A percentile compares a stretch with the other conserved stretches of the same genome.
Evolutionary conservation across 64 coral and sea anemone genomes (phyloP).

Genomic region (Dendrophyllia cribrosa): DNA sequence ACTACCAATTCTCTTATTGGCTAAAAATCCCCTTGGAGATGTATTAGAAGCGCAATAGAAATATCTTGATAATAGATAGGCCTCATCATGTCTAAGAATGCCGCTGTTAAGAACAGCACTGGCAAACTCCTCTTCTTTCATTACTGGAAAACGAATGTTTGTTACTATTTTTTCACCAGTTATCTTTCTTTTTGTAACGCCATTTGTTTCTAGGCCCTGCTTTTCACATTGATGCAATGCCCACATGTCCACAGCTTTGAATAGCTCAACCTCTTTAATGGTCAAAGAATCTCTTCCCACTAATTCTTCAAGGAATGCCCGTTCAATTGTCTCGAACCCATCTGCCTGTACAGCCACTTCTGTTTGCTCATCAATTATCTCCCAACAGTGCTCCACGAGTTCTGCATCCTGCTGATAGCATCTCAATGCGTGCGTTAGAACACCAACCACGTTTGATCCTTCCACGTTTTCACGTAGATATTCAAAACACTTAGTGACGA

Average conservation of each 20-base stretch:
- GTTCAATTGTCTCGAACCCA: constrained; percentile 18
- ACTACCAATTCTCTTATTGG: no score
- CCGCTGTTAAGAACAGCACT: constrained; percentile 5
- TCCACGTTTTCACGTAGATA: constrained; percentile 27
- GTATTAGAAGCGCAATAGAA: no score
- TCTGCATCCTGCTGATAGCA: not conserved
- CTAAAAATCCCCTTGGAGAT: no score
- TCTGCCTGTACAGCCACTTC: constrained; percentile 28
- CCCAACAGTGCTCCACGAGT: constrained; percentile 31
- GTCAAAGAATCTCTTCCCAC: constrained; percentile 1
- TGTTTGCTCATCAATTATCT: constrained; percentile 28
- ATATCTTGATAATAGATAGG: no score
- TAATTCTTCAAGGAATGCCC: constrained; percentile 1
- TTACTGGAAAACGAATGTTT: constrained; percentile 54
- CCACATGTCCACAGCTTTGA: constrained; percentile 9
- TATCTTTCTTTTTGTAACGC: not conserved
- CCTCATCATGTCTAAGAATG: not conserved
- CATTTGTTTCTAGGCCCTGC: not conserved
- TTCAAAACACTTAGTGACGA: constrained; percentile 22
- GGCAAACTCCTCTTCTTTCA: constrained; percentile 24
- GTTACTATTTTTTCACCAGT: constrained; percentile 28
- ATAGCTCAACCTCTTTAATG: not conserved
- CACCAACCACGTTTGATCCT: constrained; percentile 26
- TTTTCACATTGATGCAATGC: not conserved
- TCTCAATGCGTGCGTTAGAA: constrained; percentile 22